Evolutionary conservation across 2,113 vertebrate genomes (phyloP).

Genomic region (Pelvicachromis taeniatus): DNA sequence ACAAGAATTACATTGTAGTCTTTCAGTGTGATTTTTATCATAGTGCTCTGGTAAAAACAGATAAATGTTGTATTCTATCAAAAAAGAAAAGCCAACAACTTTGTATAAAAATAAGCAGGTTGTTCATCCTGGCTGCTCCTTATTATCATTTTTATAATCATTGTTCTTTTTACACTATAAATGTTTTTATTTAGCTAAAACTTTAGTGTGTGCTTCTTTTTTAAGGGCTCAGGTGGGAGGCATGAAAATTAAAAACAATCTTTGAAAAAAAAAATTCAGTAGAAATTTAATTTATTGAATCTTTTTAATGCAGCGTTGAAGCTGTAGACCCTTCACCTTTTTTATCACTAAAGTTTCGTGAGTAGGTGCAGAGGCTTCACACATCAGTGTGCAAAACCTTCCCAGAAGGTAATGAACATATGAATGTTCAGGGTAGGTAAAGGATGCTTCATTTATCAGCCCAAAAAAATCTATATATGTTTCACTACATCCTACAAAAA

Average conservation of each 20-base stretch:
- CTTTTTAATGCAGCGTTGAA: conserved; percentile 55
- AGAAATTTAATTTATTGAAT: conserved; percentile 36
- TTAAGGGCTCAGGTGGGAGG: conserved; percentile 46
- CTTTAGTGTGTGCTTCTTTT: conserved; percentile 10
- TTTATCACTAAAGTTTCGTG: conserved; percentile 42
- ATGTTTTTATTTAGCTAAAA: conserved; percentile 16
- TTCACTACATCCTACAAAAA: conserved; percentile 28
- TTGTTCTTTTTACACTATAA: conserved; percentile 33
- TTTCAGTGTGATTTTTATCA: conserved; percentile 23
- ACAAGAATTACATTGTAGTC: conserved; percentile 39
- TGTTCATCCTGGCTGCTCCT: conserved; percentile 38
- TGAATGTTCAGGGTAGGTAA: conserved; percentile 31
- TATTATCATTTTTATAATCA: conserved; percentile 7
- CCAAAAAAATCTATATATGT: conserved; percentile 23
- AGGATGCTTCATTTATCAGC: conserved; percentile 30
- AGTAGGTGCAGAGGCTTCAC: conserved; percentile 58
- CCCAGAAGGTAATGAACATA: conserved; percentile 67
- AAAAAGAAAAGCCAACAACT: conserved; percentile 33
- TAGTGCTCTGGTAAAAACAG: conserved; percentile 47
- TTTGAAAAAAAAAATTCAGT: conserved; percentile 34
- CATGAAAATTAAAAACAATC: conserved; percentile 25
- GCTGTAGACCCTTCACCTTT: conserved; percentile 63
- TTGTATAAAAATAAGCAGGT: conserved; percentile 73
- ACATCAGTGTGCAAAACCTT: conserved; percentile 47
- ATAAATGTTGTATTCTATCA: conserved; percentile 59